Conservation (phyloP, 2,113 vertebrate genomes). For the Gymnobelideus leadbeateri region DNA sequence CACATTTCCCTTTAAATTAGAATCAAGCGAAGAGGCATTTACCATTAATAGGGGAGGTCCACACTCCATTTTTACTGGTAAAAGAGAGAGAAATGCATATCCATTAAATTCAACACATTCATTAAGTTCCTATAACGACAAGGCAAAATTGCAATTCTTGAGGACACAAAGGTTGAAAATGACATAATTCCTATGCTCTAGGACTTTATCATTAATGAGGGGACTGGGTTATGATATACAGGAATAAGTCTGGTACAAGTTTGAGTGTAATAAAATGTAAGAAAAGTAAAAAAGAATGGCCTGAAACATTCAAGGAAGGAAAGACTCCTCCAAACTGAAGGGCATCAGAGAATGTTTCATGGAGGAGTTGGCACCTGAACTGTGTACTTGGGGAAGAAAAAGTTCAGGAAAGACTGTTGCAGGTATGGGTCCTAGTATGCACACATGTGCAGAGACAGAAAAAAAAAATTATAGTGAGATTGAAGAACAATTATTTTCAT, state of each 20-base stretch:
- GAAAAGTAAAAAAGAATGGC: background rate
- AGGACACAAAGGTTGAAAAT: background rate
- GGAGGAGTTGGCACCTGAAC: background rate
- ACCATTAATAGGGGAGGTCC: background rate
- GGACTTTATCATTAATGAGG: background rate
- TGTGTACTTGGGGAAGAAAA: background rate
- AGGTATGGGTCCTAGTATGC: background rate
- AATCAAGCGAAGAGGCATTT: background rate
- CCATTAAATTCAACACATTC: background rate
- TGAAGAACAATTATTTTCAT: background rate
- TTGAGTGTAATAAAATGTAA: background rate
- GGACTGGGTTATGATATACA: background rate
- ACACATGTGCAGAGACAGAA: background rate
- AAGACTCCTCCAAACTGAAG: background rate
- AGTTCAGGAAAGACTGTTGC: background rate
- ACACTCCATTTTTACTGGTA: background rate
- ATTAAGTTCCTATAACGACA: background rate
- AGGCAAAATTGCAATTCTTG: background rate
- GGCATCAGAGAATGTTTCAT: background rate
- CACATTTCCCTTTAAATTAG: background rate
- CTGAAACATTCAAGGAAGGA: background rate
- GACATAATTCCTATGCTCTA: background rate
- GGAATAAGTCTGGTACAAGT: background rate
- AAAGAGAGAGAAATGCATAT: background rate
- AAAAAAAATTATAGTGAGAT: background rate